phyloP scores from a whole-genome alignment of 2,113 vertebrate species.

The Nycticorax nycticorax region DNA sequence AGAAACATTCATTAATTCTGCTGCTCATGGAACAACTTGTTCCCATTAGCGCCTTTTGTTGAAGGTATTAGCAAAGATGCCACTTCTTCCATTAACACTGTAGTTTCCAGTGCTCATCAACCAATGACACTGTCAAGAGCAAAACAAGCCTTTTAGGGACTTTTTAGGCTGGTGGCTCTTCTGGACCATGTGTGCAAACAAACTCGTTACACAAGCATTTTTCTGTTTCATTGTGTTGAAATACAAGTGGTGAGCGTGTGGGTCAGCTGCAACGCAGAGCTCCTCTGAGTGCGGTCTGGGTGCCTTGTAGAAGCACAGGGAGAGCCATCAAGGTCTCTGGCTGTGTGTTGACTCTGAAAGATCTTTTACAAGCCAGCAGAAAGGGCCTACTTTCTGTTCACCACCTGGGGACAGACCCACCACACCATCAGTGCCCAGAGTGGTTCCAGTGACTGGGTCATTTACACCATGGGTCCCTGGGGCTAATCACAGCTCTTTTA shows the following conservation, averaged over 20 bases:
- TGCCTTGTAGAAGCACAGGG: neutral
- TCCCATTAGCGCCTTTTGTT: neutral
- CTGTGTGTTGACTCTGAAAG: neutral
- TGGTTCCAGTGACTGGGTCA: neutral
- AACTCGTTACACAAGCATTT: neutral
- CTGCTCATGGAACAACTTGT: neutral
- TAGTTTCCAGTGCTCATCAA: neutral
- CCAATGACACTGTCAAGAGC: neutral
- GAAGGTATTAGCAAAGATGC: neutral
- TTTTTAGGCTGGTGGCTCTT: neutral
- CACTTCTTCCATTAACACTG: neutral
- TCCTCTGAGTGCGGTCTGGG: neutral
- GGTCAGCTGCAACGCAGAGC: neutral
- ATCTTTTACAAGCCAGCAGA: neutral
- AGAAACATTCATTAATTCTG: neutral
- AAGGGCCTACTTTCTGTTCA: neutral
- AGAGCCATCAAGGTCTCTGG: neutral
- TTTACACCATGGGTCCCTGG: rapidly evolving
- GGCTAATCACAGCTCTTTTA: neutral
- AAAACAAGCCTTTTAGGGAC: neutral
- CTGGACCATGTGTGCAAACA: neutral
- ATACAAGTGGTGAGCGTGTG: neutral
- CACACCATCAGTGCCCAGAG: neutral
- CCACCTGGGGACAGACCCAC: rapidly evolving
- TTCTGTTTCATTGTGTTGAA: neutral